Evolutionary conservation across 2,797 vertebrate species (phyloP).

Genomic region (Discoglossus pictus): DNA sequence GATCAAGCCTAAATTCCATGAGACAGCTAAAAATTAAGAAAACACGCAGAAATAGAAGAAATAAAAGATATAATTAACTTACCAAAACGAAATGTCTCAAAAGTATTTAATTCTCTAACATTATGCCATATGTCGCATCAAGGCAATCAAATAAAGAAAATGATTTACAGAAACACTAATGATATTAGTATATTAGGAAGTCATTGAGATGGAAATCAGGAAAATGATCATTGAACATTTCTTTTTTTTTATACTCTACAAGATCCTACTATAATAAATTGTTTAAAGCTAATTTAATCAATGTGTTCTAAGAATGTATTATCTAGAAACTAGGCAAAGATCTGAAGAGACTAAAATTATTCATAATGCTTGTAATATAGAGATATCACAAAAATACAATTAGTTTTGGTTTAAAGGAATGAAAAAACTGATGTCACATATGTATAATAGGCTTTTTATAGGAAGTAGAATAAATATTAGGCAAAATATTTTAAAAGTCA

Average conservation of each 20-base stretch:
- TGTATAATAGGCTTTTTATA: too few species aligned
- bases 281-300: slow-evolving; percentile 42
- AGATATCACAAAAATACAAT: too few species aligned
- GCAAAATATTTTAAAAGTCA: too few species aligned
- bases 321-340: slow-evolving; percentile 16
- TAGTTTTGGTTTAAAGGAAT: too few species aligned
- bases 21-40: not conserved
- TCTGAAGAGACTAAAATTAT: too few species aligned
- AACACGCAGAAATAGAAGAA: not conserved
- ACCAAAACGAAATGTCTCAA: slow-evolving; percentile 27
- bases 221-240: slow-evolving; percentile 38
- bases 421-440: too few species aligned
- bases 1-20: too few species aligned
- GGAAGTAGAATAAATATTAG: too few species aligned
- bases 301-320: slow-evolving; percentile 18
- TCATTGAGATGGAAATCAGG: slow-evolving; percentile 47
- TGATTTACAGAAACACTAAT: slow-evolving; percentile 48
- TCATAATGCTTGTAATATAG: too few species aligned
- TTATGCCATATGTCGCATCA: slow-evolving; percentile 39
- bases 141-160: slow-evolving; percentile 44
- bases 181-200: slow-evolving; percentile 42
- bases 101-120: slow-evolving; percentile 38
- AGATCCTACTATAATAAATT: slow-evolving; percentile 33
- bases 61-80: slow-evolving; percentile 32
- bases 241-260: slow-evolving; percentile 32